Conservation (phyloP, 1,140 invertebrate genomes). For the Oppia nitens region DNA sequence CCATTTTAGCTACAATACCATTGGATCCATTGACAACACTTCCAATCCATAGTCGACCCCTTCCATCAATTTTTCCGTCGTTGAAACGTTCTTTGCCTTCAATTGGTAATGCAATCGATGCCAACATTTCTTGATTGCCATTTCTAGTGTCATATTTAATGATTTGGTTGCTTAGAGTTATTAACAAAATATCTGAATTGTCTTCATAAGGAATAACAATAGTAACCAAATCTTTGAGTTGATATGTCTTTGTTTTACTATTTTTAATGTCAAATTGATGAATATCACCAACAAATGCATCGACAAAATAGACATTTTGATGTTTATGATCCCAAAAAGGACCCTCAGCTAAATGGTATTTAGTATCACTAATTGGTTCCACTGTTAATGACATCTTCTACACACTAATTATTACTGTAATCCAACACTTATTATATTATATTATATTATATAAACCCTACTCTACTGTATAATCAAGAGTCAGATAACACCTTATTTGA, state of each 20-base stretch:
- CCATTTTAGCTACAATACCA: conserved; percentile 20
- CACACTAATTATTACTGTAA: too few species aligned
- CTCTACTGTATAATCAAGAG: too few species aligned
- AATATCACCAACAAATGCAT: conserved; percentile 9
- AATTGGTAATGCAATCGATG: not conserved
- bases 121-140: not conserved
- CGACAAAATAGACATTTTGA: not conserved
- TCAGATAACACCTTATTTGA: too few species aligned
- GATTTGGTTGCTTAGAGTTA: conserved; percentile 8
- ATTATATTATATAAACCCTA: too few species aligned
- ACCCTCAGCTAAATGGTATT: conserved; percentile 4
- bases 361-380: not conserved
- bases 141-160: not conserved
- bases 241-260: not conserved
- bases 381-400: not conserved
- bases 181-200: not conserved
- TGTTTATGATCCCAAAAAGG: not conserved
- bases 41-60: conserved; percentile 57
- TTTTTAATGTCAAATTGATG: not conserved
- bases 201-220: conserved; percentile 8
- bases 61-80: conserved; percentile 69
- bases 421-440: too few species aligned
- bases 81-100: conserved; percentile 41
- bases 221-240: conserved; percentile 9
- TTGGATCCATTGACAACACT: conserved; percentile 26